These are phyloP conservation scores for Manduca sexta DNA, from an alignment of 1,140 invertebrate genomes.

Conservation along the genomic window DNA sequence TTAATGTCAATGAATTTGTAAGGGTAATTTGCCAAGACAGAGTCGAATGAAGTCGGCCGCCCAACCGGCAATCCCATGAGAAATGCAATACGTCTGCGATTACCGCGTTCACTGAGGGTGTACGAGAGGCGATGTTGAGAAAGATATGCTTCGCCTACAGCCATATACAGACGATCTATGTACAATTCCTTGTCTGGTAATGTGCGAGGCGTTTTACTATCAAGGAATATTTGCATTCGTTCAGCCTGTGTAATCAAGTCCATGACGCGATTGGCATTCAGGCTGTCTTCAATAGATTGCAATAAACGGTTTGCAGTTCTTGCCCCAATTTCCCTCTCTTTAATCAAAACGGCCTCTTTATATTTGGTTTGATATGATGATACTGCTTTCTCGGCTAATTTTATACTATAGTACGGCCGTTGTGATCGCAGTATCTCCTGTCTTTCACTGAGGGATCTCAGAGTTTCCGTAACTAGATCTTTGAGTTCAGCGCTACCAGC, in stretches of 20 bases:
- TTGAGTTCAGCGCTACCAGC: conserved; percentile 59
- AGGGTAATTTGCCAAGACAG: conserved; percentile 61
- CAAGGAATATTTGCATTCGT: conserved; percentile 56
- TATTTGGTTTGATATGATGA: conserved; percentile 64
- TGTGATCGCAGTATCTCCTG: conserved; percentile 71
- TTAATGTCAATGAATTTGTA: conserved; percentile 62
- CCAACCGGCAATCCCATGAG: conserved; percentile 58
- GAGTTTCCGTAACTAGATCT: conserved; percentile 56
- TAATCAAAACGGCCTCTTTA: conserved; percentile 51
- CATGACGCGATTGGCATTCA: conserved; percentile 56
- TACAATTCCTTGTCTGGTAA: conserved; percentile 58
- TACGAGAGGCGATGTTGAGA: conserved; percentile 56
- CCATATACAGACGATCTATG: conserved; percentile 53
- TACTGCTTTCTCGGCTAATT: conserved; percentile 68
- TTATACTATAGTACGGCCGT: conserved; percentile 73
- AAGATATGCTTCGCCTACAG: conserved; percentile 57
- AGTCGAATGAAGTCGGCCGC: conserved; percentile 56
- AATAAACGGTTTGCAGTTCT: conserved; percentile 63
- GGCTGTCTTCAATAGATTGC: conserved; percentile 54
- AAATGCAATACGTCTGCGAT: conserved; percentile 56
- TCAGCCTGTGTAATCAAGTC: conserved; percentile 55
- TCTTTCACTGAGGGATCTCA: conserved; percentile 62
- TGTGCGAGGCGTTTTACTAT: conserved; percentile 50
- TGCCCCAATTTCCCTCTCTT: conserved; percentile 58
- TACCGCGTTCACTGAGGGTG: conserved; percentile 56